A percentile compares a stretch with the other conserved stretches of the same genome.
phyloP scores from a whole-genome alignment of 1,140 invertebrate species.

The Pseudomyrmex pallidus region DNA sequence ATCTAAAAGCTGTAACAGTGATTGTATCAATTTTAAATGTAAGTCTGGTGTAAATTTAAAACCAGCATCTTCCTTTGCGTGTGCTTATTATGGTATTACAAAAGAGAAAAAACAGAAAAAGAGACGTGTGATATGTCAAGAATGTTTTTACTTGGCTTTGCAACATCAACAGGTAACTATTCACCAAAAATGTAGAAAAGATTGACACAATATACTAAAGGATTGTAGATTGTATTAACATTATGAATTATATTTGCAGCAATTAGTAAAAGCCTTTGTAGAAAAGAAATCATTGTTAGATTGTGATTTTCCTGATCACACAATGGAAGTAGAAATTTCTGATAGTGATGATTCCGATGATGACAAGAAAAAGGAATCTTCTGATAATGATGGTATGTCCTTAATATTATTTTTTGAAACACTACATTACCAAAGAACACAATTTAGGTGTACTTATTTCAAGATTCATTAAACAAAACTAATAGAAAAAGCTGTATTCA shows the following conservation, averaged over 20 bases:
- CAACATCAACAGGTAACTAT: conserved; percentile 81
- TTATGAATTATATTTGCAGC: conserved; percentile 72
- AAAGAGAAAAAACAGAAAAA: conserved; percentile 82
- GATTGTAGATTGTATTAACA: background rate
- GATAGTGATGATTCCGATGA: conserved; percentile 85
- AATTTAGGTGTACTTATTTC: background rate
- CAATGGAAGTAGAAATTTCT: conserved; percentile 86
- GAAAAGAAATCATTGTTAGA: conserved; percentile 82
- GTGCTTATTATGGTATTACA: conserved; percentile 85
- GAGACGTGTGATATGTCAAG: conserved; percentile 83
- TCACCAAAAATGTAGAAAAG: background rate
- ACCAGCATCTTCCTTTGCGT: conserved; percentile 84
- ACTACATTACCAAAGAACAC: background rate
- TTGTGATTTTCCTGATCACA: conserved; percentile 85
- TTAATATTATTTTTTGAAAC: background rate
- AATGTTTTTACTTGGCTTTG: conserved; percentile 84
- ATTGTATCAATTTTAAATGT: conserved; percentile 86
- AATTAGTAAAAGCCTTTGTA: conserved; percentile 80
- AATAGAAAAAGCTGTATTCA: background rate
- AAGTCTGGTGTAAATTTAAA: conserved; percentile 83
- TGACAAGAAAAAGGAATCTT: conserved; percentile 72
- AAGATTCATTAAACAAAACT: conserved; percentile 1
- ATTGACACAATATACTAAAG: conserved; percentile 11
- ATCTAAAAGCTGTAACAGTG: conserved; percentile 77
- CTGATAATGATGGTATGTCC: conserved; percentile 58